Percentiles rank a stretch among this genome's conserved stretches.
These are phyloP conservation scores for Dinomys branickii DNA, from an alignment of 2,113 vertebrate species.

Conservation along the genomic window DNA sequence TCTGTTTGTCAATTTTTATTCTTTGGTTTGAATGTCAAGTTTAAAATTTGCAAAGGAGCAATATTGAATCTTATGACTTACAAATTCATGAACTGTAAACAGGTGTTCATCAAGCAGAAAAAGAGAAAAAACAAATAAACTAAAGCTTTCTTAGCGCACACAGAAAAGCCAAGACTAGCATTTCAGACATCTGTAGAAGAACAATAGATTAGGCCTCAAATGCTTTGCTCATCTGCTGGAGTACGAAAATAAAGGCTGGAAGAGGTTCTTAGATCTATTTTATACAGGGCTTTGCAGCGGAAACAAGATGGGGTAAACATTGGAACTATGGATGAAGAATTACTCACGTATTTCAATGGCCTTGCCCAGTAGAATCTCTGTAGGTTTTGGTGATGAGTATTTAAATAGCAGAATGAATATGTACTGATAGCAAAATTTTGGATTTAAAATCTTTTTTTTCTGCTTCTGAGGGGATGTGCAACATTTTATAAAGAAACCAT, in stretches of 20 bases:
- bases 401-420: slow-evolving; percentile 56
- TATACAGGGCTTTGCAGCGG: neutral
- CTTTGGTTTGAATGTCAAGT: neutral
- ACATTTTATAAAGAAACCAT: slow-evolving; percentile 18
- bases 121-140: neutral
- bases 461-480: slow-evolving; percentile 1
- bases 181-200: slow-evolving; percentile 31
- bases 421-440: slow-evolving; percentile 44
- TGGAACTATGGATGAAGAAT: neutral
- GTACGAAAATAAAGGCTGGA: neutral
- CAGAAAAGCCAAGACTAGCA: neutral
- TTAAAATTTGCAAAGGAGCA: neutral
- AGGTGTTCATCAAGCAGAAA: slow-evolving; percentile 35
- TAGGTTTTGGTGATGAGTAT: slow-evolving; percentile 13
- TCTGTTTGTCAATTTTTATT: neutral
- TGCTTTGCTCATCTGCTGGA: slow-evolving; percentile 3
- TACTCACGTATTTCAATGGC: neutral
- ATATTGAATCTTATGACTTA: neutral
- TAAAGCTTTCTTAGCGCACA: neutral
- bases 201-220: neutral
- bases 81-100: neutral
- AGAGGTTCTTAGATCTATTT: neutral
- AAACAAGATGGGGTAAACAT: neutral
- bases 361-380: slow-evolving; percentile 28
- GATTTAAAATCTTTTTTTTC: neutral